phyloP scores from a whole-genome alignment of 2,888 invertebrate genomes.

The Nemotelus nigrinus region DNA sequence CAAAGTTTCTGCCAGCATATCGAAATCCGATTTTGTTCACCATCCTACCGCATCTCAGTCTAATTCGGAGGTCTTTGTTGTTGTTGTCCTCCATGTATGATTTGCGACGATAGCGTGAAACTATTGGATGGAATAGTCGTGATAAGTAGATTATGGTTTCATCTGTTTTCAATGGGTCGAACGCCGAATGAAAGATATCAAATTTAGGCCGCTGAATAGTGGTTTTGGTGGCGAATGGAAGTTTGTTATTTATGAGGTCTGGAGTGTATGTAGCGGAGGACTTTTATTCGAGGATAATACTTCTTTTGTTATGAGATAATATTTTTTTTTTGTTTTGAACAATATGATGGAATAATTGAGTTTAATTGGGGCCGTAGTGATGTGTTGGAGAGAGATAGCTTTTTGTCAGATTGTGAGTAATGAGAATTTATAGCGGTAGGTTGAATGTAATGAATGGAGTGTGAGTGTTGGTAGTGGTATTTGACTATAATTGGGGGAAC shows the following conservation, averaged over 20 bases:
- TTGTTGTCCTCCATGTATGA: not conserved
- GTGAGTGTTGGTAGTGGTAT: too few species aligned
- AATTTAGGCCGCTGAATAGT: conserved; percentile 1
- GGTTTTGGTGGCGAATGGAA: not conserved
- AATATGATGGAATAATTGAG: conserved; percentile 5
- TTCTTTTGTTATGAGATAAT: not conserved
- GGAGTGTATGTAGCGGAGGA: too few species aligned
- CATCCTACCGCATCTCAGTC: not conserved
- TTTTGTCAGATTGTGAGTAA: too few species aligned
- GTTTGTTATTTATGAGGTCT: too few species aligned
- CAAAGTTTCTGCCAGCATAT: conserved; percentile 21
- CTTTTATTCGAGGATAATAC: not conserved
- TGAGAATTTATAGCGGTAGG: too few species aligned
- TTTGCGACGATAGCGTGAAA: not conserved
- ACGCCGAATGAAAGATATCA: conserved; percentile 18
- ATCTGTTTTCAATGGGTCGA: not conserved
- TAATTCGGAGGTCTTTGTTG: too few species aligned
- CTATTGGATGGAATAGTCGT: not conserved
- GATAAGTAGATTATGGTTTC: conserved; percentile 34
- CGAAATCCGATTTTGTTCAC: conserved; percentile 11
- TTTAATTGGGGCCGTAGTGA: not conserved
- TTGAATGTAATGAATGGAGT: too few species aligned
- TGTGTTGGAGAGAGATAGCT: too few species aligned
- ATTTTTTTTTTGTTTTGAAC: not conserved
- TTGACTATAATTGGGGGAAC: too few species aligned